These are phyloP conservation scores for Leptinotarsa lineolata DNA, from an alignment of 1,140 invertebrate genomes.

Conservation along the genomic window DNA sequence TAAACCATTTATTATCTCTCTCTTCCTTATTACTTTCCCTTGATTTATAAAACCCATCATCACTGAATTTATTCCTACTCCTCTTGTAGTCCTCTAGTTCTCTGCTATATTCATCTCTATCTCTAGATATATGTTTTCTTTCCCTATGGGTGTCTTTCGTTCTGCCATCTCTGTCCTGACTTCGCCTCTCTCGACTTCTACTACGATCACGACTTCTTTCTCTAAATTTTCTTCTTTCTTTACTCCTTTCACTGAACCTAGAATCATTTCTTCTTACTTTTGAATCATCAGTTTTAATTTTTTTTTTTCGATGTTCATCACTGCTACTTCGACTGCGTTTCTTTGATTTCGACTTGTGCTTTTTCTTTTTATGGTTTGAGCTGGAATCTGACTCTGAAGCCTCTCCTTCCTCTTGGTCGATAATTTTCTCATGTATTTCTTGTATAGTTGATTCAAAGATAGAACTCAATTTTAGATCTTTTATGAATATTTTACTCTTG, in stretches of 20 bases:
- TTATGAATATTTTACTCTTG: slow-evolving; percentile 69
- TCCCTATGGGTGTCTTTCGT: slow-evolving; percentile 53
- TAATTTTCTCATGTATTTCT: slow-evolving; percentile 67
- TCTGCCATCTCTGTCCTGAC: slow-evolving; percentile 38
- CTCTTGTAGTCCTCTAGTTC: slow-evolving; percentile 28
- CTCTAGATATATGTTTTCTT: slow-evolving; percentile 54
- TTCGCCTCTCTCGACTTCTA: slow-evolving; percentile 19
- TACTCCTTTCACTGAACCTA: slow-evolving; percentile 39
- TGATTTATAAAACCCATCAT: slow-evolving; percentile 42
- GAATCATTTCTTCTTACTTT: slow-evolving; percentile 43
- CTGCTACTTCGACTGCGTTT: slow-evolving; percentile 52
- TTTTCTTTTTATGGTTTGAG: slow-evolving; percentile 53
- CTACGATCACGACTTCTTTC: slow-evolving; percentile 38
- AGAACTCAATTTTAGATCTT: slow-evolving; percentile 54
- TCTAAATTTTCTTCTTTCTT: slow-evolving; percentile 39
- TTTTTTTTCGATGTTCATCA: slow-evolving; percentile 55
- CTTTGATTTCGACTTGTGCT: slow-evolving; percentile 52
- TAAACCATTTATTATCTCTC: slow-evolving; percentile 42
- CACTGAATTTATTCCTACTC: slow-evolving; percentile 30
- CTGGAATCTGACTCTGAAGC: slow-evolving; percentile 62
- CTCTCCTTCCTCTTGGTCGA: slow-evolving; percentile 61
- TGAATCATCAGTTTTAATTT: slow-evolving; percentile 39
- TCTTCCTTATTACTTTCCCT: slow-evolving; percentile 53
- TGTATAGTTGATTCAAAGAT: slow-evolving; percentile 70
- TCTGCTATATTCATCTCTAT: slow-evolving; percentile 46